Evolutionary conservation across 2,888 invertebrate species (phyloP).

Genomic region (Orchestes rusci): DNA sequence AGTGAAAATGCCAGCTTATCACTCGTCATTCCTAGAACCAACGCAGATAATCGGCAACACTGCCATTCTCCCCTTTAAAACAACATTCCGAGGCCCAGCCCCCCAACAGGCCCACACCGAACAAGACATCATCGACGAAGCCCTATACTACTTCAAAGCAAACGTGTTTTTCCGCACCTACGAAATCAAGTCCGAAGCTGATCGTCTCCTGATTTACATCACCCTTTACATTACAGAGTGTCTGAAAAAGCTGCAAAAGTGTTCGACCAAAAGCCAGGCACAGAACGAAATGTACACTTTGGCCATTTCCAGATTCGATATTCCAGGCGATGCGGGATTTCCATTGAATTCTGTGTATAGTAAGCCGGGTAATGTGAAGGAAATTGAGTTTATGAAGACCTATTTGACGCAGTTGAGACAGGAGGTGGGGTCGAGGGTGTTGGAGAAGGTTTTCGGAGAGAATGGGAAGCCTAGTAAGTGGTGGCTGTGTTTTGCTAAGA

Average conservation of each 20-base stretch:
- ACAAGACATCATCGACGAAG: conserved; percentile 92
- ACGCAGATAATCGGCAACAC: conserved; percentile 80
- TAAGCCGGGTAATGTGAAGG: conserved; percentile 68
- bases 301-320: conserved; percentile 90
- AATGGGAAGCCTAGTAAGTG: conserved; percentile 97
- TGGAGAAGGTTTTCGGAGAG: conserved; percentile 87
- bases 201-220: conserved; percentile 93
- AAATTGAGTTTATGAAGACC: conserved; percentile 84
- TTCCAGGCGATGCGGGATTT: conserved; percentile 92
- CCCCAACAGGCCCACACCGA: conserved; percentile 61
- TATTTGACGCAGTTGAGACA: conserved; percentile 93
- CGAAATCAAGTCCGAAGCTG: conserved; percentile 97
- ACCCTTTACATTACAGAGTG: conserved; percentile 98
- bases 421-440: conserved; percentile 86
- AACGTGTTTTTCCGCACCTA: conserved; percentile 99
- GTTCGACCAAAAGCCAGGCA: conserved; percentile 82
- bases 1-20: conserved; percentile 83
- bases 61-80: conserved; percentile 85
- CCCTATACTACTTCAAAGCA: conserved; percentile 94
- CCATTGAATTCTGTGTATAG: conserved; percentile 53
- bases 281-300: conserved; percentile 94
- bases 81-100: conserved; percentile 89
- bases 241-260: conserved; percentile 87
- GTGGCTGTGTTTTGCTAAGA: conserved; percentile 99
- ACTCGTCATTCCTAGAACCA: conserved; percentile 77